A percentile compares a stretch with the other conserved stretches of the same genome.
phyloP scores from a whole-genome alignment of 1,140 invertebrate genomes.

The Drosophila sp. region DNA sequence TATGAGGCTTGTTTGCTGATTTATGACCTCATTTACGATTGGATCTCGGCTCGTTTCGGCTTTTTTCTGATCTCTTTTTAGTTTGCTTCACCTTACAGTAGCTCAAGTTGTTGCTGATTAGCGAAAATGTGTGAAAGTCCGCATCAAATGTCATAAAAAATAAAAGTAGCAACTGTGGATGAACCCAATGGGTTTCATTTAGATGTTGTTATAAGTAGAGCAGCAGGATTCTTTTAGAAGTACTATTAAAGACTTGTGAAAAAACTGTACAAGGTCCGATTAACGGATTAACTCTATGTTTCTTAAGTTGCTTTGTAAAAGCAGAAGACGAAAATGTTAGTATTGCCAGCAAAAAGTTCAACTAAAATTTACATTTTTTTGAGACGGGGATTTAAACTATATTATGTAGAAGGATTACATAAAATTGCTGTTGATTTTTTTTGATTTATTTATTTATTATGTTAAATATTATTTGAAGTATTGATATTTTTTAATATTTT shows the following conservation, averaged over 20 bases:
- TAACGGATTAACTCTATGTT: too few species aligned
- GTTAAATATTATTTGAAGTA: too few species aligned
- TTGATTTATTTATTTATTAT: too few species aligned
- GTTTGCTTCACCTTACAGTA: conserved; percentile 60
- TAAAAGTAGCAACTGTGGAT: conserved; percentile 38
- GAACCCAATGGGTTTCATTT: conserved; percentile 3
- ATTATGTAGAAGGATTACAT: too few species aligned
- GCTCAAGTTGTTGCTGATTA: conserved; percentile 66
- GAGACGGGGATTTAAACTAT: too few species aligned
- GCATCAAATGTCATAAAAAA: conserved; percentile 6
- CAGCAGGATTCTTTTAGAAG: neutral
- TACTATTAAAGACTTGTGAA: too few species aligned
- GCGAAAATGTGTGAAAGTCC: conserved; percentile 78
- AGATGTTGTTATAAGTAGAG: neutral
- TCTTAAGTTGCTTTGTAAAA: too few species aligned
- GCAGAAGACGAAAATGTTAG: too few species aligned
- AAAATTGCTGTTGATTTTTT: too few species aligned
- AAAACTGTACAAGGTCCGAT: too few species aligned
- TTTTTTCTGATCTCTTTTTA: conserved; percentile 39
- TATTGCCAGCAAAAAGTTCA: too few species aligned
- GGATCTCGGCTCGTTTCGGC: conserved; percentile 5
- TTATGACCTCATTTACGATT: conserved; percentile 49
- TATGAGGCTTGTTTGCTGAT: conserved; percentile 46
- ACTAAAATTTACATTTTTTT: too few species aligned
- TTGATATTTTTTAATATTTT: neutral